These are phyloP conservation scores for Lepus europaeus DNA, from an alignment of 2,113 vertebrate species.

Conservation along the genomic window DNA sequence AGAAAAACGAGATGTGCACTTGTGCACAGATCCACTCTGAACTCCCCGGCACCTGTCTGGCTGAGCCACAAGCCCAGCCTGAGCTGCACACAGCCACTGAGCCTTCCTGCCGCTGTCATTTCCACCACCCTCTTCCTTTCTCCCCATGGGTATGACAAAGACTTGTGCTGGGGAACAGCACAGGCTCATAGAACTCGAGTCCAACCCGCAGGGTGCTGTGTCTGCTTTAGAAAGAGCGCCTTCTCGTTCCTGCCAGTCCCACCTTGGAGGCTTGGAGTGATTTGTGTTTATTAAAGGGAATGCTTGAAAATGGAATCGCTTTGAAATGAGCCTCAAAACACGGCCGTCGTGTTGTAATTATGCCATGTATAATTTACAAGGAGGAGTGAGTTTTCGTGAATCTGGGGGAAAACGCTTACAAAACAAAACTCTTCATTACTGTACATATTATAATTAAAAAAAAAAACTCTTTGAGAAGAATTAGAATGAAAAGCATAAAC, in stretches of 20 bases:
- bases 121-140: neutral
- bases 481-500: constrained; percentile 65
- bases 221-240: constrained; percentile 21
- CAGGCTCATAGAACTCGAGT: neutral
- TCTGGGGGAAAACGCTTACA: constrained; percentile 43
- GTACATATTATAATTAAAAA: neutral
- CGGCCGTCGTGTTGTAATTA: neutral
- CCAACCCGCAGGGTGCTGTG: neutral
- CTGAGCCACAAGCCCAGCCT: neutral
- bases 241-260: neutral
- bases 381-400: constrained; percentile 43
- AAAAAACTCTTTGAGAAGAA: constrained; percentile 37
- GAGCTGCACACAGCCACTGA: rapidly evolving
- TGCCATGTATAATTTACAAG: constrained; percentile 57
- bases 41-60: too few relatives aligned
- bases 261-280: neutral
- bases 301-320: constrained; percentile 38
- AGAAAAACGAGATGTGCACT: too few relatives aligned
- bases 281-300: constrained; percentile 17
- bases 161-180: neutral
- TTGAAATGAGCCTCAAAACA: constrained; percentile 12
- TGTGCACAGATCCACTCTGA: neutral
- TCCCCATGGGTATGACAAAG: neutral
- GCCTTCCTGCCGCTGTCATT: neutral
- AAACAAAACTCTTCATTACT: constrained; percentile 58